These are phyloP conservation scores for Megaleporinus macrocephalus DNA, from an alignment of 2,113 vertebrate species.

Conservation along the genomic window DNA sequence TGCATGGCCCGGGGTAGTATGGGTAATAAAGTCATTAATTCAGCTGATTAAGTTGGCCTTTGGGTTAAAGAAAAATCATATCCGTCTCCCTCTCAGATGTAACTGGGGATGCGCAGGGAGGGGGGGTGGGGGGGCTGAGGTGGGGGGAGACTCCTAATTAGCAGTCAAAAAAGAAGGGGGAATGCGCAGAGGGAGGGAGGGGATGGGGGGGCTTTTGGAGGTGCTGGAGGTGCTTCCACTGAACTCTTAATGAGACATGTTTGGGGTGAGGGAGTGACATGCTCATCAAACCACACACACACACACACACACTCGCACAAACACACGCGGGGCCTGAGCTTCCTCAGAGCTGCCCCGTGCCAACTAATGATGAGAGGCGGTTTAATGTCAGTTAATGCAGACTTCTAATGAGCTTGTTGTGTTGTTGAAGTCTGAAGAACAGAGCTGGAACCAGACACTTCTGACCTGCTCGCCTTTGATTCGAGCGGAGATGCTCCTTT, in stretches of 20 bases:
- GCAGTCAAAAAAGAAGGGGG: constrained; percentile 72
- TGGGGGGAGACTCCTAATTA: constrained; percentile 78
- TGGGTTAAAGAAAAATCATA: constrained; percentile 85
- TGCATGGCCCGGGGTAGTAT: constrained; percentile 75
- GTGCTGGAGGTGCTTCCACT: constrained; percentile 71
- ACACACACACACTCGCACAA: constrained; percentile 1
- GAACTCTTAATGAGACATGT: constrained; percentile 83
- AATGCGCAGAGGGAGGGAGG: constrained; percentile 55
- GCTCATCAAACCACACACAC: constrained; percentile 71
- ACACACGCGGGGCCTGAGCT: constrained; percentile 64
- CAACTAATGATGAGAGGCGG: constrained; percentile 75
- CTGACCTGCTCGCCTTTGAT: constrained; percentile 10
- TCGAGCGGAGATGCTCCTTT: constrained; percentile 13
- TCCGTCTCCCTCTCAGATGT: constrained; percentile 82
- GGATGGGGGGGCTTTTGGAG: constrained; percentile 16
- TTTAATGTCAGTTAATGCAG: constrained; percentile 72
- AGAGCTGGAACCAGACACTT: constrained; percentile 56
- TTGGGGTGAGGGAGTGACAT: constrained; percentile 78
- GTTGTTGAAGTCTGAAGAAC: constrained; percentile 61
- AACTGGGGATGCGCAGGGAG: constrained; percentile 75
- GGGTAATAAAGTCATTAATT: constrained; percentile 85
- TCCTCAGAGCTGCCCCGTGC: constrained; percentile 71
- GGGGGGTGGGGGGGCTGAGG: constrained; percentile 33
- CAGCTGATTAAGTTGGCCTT: constrained; percentile 86
- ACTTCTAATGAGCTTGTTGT: constrained; percentile 77